phyloP scores from a whole-genome alignment of 2,113 vertebrate species.

The Centropristis striata region DNA sequence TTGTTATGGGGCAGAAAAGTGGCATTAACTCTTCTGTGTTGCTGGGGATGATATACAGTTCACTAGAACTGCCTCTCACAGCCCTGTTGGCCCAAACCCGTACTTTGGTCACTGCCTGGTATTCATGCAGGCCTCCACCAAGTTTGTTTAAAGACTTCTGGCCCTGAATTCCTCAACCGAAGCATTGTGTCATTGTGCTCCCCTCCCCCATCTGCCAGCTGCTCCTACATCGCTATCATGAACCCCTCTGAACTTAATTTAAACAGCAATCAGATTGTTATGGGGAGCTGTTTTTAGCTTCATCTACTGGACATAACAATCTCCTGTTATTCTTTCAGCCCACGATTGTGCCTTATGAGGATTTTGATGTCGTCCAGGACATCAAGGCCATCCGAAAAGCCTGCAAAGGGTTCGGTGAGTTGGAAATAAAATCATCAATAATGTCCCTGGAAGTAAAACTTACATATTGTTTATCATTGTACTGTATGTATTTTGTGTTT shows the following conservation, averaged over 20 bases:
- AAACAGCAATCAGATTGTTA: not conserved
- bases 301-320: not conserved
- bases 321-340: conserved; percentile 68
- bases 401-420: conserved; percentile 87
- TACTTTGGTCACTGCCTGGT: not conserved
- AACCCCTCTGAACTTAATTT: not conserved
- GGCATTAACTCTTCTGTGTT: no score
- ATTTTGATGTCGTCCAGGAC: conserved; percentile 85
- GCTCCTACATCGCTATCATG: conserved; percentile 13
- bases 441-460: not conserved
- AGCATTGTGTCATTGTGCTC: conserved; percentile 20
- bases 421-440: accelerated
- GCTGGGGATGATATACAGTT: not conserved
- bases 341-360: conserved; percentile 82
- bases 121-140: conserved; percentile 20
- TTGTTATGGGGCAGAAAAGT: not conserved
- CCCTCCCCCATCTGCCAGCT: conserved; percentile 54
- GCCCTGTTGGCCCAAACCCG: not conserved
- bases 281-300: not conserved
- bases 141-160: conserved; percentile 74
- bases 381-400: conserved; percentile 88
- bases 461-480: not conserved
- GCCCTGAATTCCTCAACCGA: conserved; percentile 59
- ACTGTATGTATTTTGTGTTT: not conserved
- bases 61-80: not conserved